Conservation (phyloP, 2,888 invertebrate species). For the Aelia acuminata region DNA sequence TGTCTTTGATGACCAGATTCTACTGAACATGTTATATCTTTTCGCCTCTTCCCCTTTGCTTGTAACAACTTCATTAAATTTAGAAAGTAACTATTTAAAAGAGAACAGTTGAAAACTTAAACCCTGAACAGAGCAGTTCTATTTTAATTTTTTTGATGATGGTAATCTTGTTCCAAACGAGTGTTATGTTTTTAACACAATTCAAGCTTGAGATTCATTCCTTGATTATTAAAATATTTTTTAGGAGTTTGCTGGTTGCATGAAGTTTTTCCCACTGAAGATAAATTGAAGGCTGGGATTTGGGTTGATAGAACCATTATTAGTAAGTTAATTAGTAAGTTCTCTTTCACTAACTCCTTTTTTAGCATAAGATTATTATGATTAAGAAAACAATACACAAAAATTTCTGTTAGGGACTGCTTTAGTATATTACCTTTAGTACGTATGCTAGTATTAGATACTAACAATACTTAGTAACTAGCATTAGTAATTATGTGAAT, state of each 20-base stretch:
- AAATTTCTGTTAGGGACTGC: background rate
- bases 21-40: no score
- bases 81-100: no score
- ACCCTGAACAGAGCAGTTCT: no score
- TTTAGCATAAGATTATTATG: background rate
- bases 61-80: no score
- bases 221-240: no score
- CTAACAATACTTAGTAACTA: background rate
- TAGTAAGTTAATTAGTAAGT: constrained; percentile 70
- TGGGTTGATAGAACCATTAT: constrained; percentile 71
- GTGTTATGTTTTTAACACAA: no score
- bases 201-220: no score
- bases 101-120: no score
- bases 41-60: no score
- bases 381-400: background rate
- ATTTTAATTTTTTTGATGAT: no score
- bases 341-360: constrained; percentile 46
- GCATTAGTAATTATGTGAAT: background rate
- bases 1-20: no score
- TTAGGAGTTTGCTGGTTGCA: constrained; percentile 75
- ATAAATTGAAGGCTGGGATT: constrained; percentile 72
- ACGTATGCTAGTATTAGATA: background rate
- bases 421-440: background rate
- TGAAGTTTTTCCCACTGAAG: constrained; percentile 75
- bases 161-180: no score